Evolutionary conservation across 1,140 invertebrate genomes (phyloP), one percentile per base, ranked within the genome.

Genomic region (Brachionus calyciflorus): DNA sequence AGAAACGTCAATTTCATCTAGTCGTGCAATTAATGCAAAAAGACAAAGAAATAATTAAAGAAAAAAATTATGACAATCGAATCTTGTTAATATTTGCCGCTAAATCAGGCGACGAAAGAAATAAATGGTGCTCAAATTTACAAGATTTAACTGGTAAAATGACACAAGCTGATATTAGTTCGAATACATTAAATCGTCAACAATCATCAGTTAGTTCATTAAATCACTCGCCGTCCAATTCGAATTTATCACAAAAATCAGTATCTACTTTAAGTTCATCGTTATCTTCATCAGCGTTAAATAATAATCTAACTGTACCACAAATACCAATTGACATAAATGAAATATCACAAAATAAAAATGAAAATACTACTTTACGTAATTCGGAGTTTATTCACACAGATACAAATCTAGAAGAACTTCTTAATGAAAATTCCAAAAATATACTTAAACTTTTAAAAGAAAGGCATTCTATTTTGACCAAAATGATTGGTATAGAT

Each of bases 81-180:
- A 51, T 51, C 9, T 10, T 73, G 46, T 49, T 73, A 44, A 51
- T 49, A 19, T 26, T 73, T n/a, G 33, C 24, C 1, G 48, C 69
- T 26, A 73, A 73, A n/a, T 73, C 69, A 21, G 69, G 69, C 69
- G 69, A 73, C 30, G 69, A 73, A 12, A 19, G 69, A 7, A 53
- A 49, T 46, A 73, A 73, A 51, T 73, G 69, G 69, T 51, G 46
- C 28, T 21, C 21, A 12, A 51, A 51, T 19, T 49, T 73, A 21
- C 44, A 73, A 17, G 24, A 73, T 2, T 41, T 73, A 33, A 55
- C 33, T 4, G 30, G 40, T 28, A 49, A 55, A 51, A 12, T n/a
- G 1, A 28, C 24, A 12, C 44, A 51, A 46, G 2, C 3, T 14
- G 14, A 65, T 24, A 4, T n/a, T n/a, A n/a, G n/a, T n/a, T n/a